A percentile compares a stretch with the other conserved stretches of the same genome.
Conservation (phyloP, 30 jellyfish, hydroid and myxozoan species). For the Catostylus mosaicus region DNA sequence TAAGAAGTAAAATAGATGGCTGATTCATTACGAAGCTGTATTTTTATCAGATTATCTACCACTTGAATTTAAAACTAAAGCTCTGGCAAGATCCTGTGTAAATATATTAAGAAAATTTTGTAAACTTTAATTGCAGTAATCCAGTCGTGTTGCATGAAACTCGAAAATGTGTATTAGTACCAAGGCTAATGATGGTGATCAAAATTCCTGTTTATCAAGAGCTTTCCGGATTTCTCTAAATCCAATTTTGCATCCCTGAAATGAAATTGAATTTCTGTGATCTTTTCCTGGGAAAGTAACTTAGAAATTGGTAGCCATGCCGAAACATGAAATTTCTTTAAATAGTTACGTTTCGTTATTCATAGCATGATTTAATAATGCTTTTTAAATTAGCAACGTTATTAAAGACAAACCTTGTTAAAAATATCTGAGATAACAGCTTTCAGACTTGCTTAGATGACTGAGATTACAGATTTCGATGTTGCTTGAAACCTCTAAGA, state of each 20-base stretch:
- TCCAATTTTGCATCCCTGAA: conserved; percentile 45
- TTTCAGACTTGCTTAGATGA: too few species aligned
- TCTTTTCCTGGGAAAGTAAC: conserved; percentile 39
- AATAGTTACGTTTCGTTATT: too few species aligned
- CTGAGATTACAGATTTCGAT: too few species aligned
- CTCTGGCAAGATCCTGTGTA: conserved; percentile 1
- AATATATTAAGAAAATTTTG: background rate
- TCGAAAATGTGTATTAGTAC: background rate
- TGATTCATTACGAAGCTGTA: background rate
- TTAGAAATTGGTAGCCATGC: background rate
- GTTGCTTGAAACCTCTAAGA: too few species aligned
- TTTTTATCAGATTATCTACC: background rate
- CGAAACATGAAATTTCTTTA: conserved; percentile 22
- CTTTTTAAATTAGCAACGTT: too few species aligned
- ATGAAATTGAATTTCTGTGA: conserved; percentile 4
- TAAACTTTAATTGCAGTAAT: conserved; percentile 5
- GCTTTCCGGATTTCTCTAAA: conserved; percentile 68
- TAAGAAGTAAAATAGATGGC: background rate
- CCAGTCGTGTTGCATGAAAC: conserved; percentile 39
- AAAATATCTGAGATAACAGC: too few species aligned
- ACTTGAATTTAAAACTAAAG: background rate
- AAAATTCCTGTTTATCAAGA: conserved; percentile 37
- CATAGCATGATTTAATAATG: too few species aligned
- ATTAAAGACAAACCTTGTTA: too few species aligned
- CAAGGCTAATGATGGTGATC: conserved; percentile 13